Conservation (phyloP, 2,888 invertebrate genomes). For the Punctoribates punctum region DNA sequence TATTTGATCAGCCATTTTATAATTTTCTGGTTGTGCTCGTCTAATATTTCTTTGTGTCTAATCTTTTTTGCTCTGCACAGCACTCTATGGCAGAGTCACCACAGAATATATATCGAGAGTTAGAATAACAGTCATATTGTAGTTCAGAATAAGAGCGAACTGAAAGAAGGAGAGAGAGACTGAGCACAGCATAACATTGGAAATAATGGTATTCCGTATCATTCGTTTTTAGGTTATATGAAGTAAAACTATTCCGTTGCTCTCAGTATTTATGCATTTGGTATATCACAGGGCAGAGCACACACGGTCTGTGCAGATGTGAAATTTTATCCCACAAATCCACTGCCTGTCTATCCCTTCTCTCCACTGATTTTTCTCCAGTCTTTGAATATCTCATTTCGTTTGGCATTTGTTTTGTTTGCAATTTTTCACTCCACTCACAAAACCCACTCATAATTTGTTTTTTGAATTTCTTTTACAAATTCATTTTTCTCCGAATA, state of each 20-base stretch:
- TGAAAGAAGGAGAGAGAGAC: background rate
- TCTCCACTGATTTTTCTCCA: constrained; percentile 9
- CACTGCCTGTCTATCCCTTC: background rate
- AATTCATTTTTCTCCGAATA: background rate
- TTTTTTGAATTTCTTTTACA: background rate
- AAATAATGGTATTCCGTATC: constrained; percentile 9
- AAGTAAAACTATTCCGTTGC: constrained; percentile 2
- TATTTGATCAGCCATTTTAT: constrained; percentile 22
- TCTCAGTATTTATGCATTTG: background rate
- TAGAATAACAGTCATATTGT: constrained; percentile 20
- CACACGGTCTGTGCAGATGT: background rate
- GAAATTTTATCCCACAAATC: background rate
- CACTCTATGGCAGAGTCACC: background rate
- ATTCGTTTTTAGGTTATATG: constrained; percentile 1
- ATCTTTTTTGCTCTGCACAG: constrained; percentile 2
- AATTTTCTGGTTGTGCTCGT: background rate
- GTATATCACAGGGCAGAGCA: background rate
- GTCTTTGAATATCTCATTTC: background rate
- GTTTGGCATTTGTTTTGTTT: background rate
- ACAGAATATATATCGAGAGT: background rate
- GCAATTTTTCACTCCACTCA: background rate
- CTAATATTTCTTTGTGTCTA: constrained; percentile 20
- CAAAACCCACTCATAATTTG: constrained; percentile 11
- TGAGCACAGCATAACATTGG: background rate
- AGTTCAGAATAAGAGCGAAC: background rate